These are phyloP conservation scores for Callipepla californica DNA, from an alignment of 2,113 vertebrate species.

Conservation along the genomic window DNA sequence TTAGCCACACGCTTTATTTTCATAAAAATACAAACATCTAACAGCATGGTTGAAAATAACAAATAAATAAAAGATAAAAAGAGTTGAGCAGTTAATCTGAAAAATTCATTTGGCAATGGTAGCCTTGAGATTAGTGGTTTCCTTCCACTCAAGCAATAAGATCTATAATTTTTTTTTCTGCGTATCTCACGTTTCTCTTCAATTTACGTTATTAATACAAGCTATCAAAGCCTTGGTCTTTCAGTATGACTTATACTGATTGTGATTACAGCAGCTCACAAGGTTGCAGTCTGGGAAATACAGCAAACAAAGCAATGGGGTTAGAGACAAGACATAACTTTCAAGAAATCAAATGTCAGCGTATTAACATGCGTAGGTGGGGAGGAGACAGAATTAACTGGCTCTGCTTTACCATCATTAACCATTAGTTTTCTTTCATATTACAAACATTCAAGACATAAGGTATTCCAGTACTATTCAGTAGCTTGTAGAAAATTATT, in stretches of 20 bases:
- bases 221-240: constrained; percentile 59
- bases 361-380: constrained; percentile 14
- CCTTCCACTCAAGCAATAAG: neutral
- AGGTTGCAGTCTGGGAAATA: constrained; percentile 42
- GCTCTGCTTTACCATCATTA: neutral
- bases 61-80: neutral
- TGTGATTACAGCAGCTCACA: constrained; percentile 60
- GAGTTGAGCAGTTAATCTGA: neutral
- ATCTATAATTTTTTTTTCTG: neutral
- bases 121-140: neutral
- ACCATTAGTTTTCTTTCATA: neutral
- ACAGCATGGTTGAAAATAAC: neutral
- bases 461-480: neutral
- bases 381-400: constrained; percentile 11
- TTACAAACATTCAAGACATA: neutral
- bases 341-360: constrained; percentile 48
- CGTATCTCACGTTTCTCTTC: constrained; percentile 48
- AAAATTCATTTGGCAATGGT: neutral
- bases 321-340: constrained; percentile 49
- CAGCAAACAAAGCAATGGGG: neutral
- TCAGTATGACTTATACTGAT: neutral
- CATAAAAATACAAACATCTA: neutral
- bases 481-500: neutral
- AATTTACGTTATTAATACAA: constrained; percentile 37
- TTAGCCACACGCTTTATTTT: neutral